Evolutionary conservation across 2,797 vertebrate species (phyloP).

Genomic region (Dicrostonyx torquatus): DNA sequence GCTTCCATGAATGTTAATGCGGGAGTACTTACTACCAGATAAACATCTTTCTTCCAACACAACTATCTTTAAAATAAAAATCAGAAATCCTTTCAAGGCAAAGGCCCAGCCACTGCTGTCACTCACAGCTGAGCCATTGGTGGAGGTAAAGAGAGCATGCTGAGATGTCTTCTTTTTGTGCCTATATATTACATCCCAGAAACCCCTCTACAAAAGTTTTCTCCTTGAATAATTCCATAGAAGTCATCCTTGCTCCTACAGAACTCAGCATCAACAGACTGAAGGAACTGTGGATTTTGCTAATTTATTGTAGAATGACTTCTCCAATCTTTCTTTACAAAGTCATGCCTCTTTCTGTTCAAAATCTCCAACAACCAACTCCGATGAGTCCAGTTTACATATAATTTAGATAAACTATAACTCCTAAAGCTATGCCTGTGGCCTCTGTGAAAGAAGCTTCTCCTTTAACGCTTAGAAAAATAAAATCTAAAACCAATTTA

Average conservation of each 20-base stretch:
- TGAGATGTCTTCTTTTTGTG: background rate
- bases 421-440: background rate
- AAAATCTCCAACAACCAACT: background rate
- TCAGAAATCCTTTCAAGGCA: conserved; percentile 37
- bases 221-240: background rate
- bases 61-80: background rate
- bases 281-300: background rate
- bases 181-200: background rate
- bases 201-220: background rate
- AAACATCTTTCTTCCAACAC: background rate
- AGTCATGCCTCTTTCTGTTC: background rate
- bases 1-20: background rate
- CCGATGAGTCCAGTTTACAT: background rate
- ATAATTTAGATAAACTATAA: background rate
- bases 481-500: conserved; percentile 33
- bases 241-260: background rate
- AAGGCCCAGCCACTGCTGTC: background rate
- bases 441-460: background rate
- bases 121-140: background rate
- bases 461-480: conserved; percentile 27
- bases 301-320: background rate
- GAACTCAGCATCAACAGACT: background rate
- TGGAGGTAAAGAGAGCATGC: background rate
- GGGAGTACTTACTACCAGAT: background rate
- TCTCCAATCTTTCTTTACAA: background rate